These are phyloP conservation scores for Arctia plantaginis DNA, from an alignment of 2,888 invertebrate genomes.

Conservation along the genomic window DNA sequence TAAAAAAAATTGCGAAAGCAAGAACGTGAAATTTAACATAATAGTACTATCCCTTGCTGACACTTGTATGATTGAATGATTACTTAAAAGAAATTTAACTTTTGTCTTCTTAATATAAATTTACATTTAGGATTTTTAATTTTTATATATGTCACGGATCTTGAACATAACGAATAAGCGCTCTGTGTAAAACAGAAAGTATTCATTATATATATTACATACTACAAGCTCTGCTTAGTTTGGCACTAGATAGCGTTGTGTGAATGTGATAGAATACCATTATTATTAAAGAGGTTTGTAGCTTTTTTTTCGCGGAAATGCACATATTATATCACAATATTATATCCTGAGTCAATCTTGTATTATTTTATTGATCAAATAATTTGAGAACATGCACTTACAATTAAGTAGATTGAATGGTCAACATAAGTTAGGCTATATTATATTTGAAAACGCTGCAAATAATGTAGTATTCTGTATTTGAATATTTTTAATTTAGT, in stretches of 20 bases:
- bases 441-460: background rate
- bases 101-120: background rate
- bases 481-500: background rate
- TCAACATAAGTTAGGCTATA: background rate
- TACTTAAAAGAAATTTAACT: background rate
- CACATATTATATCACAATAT: no score
- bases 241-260: no score
- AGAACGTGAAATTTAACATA: no score
- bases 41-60: no score
- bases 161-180: background rate
- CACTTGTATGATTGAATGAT: no score
- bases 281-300: background rate
- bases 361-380: background rate
- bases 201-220: no score
- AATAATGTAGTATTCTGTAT: no score
- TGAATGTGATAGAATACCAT: no score
- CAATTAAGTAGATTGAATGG: background rate
- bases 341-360: background rate
- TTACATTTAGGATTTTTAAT: background rate
- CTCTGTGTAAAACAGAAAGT: background rate
- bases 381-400: background rate
- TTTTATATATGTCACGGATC: background rate
- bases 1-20: no score
- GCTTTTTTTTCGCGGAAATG: background rate
- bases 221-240: no score